These are phyloP conservation scores for Papilio polyxenes DNA, from an alignment of 1,140 invertebrate genomes.

Conservation along the genomic window DNA sequence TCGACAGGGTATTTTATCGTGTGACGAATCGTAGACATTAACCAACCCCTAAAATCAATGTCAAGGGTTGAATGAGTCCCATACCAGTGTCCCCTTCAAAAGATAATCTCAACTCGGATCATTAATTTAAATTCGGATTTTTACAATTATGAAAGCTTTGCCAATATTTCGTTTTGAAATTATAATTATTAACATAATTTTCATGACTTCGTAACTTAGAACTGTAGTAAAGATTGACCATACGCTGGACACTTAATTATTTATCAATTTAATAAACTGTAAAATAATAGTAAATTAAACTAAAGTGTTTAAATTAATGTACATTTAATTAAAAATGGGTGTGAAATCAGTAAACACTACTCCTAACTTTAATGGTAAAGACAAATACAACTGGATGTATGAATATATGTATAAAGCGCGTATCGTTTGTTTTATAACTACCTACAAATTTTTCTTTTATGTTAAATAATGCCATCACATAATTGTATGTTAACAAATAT, in stretches of 20 bases:
- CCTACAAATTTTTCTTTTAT: conserved; percentile 26
- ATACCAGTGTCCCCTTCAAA: background rate
- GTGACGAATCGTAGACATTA: background rate
- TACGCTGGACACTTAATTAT: no score
- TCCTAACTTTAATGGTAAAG: background rate
- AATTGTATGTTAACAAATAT: conserved; percentile 18
- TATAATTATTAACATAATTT: background rate
- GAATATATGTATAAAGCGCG: background rate
- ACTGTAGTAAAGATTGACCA: no score
- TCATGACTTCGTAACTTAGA: no score
- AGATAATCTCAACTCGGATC: conserved; percentile 9
- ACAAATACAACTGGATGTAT: background rate
- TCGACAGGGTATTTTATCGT: background rate
- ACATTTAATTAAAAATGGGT: background rate
- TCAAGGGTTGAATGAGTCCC: background rate
- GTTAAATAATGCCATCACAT: conserved; percentile 12
- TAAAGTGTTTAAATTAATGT: background rate
- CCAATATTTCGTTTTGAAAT: background rate
- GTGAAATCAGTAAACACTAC: conserved; percentile 11
- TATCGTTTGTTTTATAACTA: background rate
- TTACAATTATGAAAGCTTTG: background rate
- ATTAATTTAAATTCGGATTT: background rate
- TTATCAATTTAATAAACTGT: no score
- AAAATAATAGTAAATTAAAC: no score
- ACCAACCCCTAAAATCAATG: background rate